Conservation (phyloP, 2,797 vertebrate genomes). For the Columba guinea region DNA sequence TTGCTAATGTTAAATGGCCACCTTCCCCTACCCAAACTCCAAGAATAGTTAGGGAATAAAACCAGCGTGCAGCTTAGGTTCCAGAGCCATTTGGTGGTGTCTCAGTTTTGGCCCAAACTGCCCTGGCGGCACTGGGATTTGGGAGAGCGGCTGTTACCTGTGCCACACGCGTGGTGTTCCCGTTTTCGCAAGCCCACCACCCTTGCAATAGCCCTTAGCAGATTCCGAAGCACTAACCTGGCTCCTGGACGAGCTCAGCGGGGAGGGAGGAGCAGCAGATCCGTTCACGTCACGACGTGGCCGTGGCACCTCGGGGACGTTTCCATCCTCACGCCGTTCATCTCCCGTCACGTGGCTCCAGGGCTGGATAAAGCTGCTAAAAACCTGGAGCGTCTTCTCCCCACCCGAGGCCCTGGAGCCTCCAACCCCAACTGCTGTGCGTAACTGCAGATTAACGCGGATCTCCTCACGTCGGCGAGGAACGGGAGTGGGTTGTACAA, state of each 20-base stretch:
- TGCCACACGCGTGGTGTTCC: background rate
- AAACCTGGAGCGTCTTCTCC: background rate
- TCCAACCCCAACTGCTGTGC: background rate
- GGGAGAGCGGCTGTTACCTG: background rate
- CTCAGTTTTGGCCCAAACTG: background rate
- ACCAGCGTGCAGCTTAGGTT: background rate
- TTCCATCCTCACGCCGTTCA: background rate
- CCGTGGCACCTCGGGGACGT: background rate
- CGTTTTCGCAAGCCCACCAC: background rate
- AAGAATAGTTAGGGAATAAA: background rate
- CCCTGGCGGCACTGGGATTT: background rate
- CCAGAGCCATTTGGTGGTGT: background rate
- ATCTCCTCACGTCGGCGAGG: background rate
- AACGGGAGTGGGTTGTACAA: background rate
- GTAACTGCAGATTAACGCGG: accelerated
- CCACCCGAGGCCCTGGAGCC: background rate
- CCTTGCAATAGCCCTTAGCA: background rate
- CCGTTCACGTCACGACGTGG: background rate
- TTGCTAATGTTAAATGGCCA: conserved; percentile 58
- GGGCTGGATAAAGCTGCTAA: conserved; percentile 43
- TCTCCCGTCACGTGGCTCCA: background rate
- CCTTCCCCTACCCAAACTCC: background rate
- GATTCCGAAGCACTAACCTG: background rate
- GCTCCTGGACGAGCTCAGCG: background rate
- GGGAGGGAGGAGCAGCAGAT: conserved; percentile 8